Conservation (phyloP, 2,113 vertebrate species). For the Cyprinodon brontotheroides region DNA sequence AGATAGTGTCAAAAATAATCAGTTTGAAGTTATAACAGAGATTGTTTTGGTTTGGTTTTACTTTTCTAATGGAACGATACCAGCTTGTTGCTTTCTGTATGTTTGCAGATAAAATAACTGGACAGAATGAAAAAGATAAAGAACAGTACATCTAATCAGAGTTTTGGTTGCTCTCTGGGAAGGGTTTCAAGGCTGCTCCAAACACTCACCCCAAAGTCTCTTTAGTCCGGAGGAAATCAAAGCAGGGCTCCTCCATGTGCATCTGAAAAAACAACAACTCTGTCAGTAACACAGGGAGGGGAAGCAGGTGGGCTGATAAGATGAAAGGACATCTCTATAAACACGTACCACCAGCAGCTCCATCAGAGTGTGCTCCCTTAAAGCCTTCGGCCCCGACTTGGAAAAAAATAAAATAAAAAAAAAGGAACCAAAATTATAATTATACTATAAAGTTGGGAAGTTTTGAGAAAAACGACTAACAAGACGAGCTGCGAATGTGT, state of each 20-base stretch:
- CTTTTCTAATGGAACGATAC: too few relatives aligned
- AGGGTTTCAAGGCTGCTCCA: background rate
- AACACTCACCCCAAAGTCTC: conserved; percentile 92
- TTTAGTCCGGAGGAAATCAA: conserved; percentile 96
- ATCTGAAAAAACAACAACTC: conserved; percentile 82
- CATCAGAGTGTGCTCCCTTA: conserved; percentile 92
- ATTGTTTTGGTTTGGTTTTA: too few relatives aligned
- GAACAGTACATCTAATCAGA: too few relatives aligned
- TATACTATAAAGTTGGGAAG: too few relatives aligned
- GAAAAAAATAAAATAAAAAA: background rate
- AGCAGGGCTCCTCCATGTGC: conserved; percentile 99
- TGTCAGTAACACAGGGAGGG: background rate
- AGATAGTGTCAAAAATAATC: too few relatives aligned
- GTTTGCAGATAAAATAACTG: too few relatives aligned
- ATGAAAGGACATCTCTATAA: background rate
- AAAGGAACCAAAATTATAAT: too few relatives aligned
- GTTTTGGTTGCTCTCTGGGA: too few relatives aligned
- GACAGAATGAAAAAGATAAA: too few relatives aligned
- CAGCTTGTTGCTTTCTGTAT: too few relatives aligned
- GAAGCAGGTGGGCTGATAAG: background rate
- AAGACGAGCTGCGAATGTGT: background rate
- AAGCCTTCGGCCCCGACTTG: conserved; percentile 89
- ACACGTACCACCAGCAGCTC: conserved; percentile 93
- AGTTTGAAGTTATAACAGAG: too few relatives aligned
- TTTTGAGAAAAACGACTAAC: background rate